Evolutionary conservation across 2,888 invertebrate species (phyloP).

Genomic region (Chloroclysta siterata): DNA sequence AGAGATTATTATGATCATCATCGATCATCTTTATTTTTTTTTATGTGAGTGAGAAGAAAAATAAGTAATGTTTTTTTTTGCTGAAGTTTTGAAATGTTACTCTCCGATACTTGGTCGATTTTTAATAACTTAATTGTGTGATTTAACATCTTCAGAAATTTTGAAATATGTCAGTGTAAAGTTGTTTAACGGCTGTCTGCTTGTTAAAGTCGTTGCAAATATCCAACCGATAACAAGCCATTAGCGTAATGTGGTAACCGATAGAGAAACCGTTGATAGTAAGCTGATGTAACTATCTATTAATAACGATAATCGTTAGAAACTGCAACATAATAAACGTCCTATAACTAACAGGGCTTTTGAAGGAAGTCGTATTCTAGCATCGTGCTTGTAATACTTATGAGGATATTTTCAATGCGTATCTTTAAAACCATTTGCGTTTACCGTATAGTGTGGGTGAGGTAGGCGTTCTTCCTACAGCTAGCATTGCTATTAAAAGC

Average conservation of each 20-base stretch:
- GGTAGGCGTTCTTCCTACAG: no score
- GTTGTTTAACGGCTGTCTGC: no score
- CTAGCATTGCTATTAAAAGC: no score
- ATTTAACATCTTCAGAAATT: no score
- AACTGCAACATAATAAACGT: conserved; percentile 22
- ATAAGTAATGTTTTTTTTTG: no score
- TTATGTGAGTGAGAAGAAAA: no score
- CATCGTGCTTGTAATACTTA: conserved; percentile 6
- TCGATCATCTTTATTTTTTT: no score
- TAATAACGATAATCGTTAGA: conserved; percentile 24
- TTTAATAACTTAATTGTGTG: no score
- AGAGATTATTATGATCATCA: no score
- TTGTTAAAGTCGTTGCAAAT: conserved; percentile 9
- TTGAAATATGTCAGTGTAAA: no score
- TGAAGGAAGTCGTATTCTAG: conserved; percentile 13
- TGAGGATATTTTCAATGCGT: conserved; percentile 8
- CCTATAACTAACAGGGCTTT: conserved; percentile 5
- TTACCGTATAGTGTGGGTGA: not conserved
- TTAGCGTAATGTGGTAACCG: conserved; percentile 28
- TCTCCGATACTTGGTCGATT: no score
- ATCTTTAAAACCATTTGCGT: not conserved
- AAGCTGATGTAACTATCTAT: conserved; percentile 28
- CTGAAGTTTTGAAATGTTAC: no score
- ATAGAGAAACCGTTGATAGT: conserved; percentile 25
- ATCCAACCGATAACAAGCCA: conserved; percentile 19